A percentile compares a stretch with the other conserved stretches of the same genome.
Conservation (phyloP, 2,113 vertebrate species). For the Pangasianodon hypophthalmus region DNA sequence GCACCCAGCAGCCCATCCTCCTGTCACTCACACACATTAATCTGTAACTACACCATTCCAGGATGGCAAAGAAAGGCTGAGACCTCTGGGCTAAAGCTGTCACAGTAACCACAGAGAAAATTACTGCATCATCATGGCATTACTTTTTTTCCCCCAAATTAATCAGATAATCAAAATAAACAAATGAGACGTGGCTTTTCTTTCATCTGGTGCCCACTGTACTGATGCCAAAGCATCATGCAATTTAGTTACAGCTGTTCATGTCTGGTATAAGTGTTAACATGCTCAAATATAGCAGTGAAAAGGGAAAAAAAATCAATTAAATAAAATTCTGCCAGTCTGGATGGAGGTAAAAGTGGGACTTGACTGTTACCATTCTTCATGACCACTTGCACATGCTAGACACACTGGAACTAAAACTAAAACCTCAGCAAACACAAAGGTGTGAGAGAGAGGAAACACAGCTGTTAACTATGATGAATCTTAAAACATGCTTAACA, state of each 20-base stretch:
- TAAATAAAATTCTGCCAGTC: neutral
- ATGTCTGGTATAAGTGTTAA: neutral
- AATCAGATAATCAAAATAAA: neutral
- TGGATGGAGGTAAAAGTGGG: too few relatives aligned
- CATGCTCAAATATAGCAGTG: neutral
- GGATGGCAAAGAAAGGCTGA: conserved; percentile 43
- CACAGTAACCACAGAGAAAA: neutral
- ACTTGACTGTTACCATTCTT: neutral
- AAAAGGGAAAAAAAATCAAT: neutral
- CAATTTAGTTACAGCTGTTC: neutral
- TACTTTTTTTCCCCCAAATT: neutral
- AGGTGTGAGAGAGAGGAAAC: neutral
- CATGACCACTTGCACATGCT: neutral
- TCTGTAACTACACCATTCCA: conserved; percentile 50
- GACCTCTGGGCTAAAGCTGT: neutral
- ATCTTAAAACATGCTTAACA: neutral
- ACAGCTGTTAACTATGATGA: neutral
- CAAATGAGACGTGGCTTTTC: neutral
- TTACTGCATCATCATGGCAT: neutral
- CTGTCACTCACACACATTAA: conserved; percentile 32
- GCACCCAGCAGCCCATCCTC: neutral
- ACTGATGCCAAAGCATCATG: neutral
- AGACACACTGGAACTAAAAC: neutral
- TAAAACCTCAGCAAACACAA: neutral
- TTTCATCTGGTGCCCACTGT: neutral